Evolutionary conservation across 64 coral and sea anemone genomes (phyloP).

Genomic region (Stylophora pistillata): DNA sequence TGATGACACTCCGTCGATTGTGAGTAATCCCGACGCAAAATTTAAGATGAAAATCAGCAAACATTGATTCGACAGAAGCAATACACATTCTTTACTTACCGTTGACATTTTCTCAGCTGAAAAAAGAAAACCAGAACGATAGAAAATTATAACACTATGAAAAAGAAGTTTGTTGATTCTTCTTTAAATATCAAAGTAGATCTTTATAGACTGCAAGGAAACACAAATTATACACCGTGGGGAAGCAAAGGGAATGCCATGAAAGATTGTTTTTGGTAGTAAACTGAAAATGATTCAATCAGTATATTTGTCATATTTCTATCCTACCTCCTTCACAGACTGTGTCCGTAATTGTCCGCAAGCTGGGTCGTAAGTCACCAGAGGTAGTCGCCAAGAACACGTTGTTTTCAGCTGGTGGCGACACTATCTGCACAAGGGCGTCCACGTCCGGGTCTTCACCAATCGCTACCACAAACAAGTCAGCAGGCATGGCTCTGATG

Average conservation of each 20-base stretch:
- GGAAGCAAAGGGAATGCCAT: too few relatives aligned
- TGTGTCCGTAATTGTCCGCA: conserved; percentile 48
- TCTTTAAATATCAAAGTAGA: neutral
- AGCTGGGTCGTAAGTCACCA: conserved; percentile 30
- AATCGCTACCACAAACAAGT: conserved; percentile 44
- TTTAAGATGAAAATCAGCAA: too few relatives aligned
- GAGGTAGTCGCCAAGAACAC: conserved; percentile 56
- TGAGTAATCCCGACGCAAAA: too few relatives aligned
- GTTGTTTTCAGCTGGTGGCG: conserved; percentile 50
- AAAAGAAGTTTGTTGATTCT: neutral
- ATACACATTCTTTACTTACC: conserved; percentile 10
- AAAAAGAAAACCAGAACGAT: neutral
- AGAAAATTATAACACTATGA: neutral
- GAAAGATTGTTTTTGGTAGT: too few relatives aligned
- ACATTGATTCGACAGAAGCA: neutral
- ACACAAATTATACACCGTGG: too few relatives aligned
- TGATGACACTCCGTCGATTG: too few relatives aligned
- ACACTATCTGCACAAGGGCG: conserved; percentile 37
- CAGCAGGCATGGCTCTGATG: conserved; percentile 12
- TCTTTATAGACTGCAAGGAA: neutral
- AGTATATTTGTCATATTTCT: too few relatives aligned
- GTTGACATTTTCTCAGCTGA: conserved; percentile 34
- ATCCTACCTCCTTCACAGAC: conserved; percentile 63
- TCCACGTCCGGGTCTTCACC: conserved; percentile 45
- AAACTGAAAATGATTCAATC: too few relatives aligned